Percentiles rank a stretch among this genome's conserved stretches.
Evolutionary conservation across 2,888 invertebrate genomes (phyloP).

Genomic region (Apotomis betuletana): DNA sequence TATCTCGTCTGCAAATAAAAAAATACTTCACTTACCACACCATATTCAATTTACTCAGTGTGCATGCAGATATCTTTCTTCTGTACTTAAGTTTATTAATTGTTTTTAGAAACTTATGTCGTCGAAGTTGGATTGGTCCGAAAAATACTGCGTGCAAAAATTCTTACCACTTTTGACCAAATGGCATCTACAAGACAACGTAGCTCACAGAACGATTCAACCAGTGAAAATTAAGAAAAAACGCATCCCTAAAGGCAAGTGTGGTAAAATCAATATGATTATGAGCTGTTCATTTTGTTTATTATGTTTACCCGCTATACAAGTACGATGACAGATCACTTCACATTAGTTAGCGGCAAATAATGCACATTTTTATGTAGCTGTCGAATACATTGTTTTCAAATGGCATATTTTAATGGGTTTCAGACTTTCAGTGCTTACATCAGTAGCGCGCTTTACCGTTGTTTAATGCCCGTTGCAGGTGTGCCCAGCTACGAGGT

Average conservation of each 20-base stretch:
- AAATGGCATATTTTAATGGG: constrained; percentile 10
- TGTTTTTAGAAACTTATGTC: constrained; percentile 85
- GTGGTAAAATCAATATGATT: neutral
- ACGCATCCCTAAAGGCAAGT: constrained; percentile 78
- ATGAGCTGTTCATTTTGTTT: too few relatives aligned
- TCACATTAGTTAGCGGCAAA: too few relatives aligned
- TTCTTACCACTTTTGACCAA: constrained; percentile 89
- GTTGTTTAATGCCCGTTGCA: constrained; percentile 52
- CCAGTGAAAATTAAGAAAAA: constrained; percentile 72
- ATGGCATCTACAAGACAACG: constrained; percentile 86
- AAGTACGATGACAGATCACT: too few relatives aligned
- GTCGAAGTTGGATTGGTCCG: constrained; percentile 88
- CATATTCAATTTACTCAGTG: too few relatives aligned
- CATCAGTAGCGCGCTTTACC: constrained; percentile 7
- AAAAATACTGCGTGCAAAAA: constrained; percentile 90
- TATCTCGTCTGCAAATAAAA: too few relatives aligned
- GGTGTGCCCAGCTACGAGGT: constrained; percentile 89
- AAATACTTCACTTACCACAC: too few relatives aligned
- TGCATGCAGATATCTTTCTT: constrained; percentile 13
- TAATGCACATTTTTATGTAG: neutral
- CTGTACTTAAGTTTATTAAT: constrained; percentile 12
- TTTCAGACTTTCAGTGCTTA: constrained; percentile 5
- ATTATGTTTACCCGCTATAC: too few relatives aligned
- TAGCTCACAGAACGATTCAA: constrained; percentile 62
- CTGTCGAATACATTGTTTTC: constrained; percentile 7